These are phyloP conservation scores for Orchestes rusci DNA, from an alignment of 2,888 invertebrate species.

Conservation along the genomic window DNA sequence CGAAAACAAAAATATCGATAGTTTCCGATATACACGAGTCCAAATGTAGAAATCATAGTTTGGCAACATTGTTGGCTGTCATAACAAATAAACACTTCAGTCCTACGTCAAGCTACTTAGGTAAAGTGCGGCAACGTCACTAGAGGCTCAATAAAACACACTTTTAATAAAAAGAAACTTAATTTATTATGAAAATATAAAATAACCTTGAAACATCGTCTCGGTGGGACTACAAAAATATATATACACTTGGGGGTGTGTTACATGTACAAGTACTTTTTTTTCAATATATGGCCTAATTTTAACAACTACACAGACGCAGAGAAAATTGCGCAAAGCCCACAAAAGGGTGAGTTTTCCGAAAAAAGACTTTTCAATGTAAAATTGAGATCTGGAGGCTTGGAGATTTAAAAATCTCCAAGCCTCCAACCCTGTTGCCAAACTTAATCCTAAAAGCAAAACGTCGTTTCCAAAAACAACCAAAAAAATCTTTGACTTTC, in stretches of 20 bases:
- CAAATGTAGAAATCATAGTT: too few species aligned
- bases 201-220: constrained; percentile 35
- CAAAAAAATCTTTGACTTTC: constrained; percentile 26
- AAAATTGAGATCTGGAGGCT: background rate
- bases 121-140: too few species aligned
- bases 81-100: too few species aligned
- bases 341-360: background rate
- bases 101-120: too few species aligned
- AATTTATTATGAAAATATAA: constrained; percentile 37
- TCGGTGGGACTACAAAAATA: constrained; percentile 33
- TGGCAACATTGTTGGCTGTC: too few species aligned
- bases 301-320: too few species aligned
- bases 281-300: background rate
- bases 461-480: background rate
- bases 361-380: too few species aligned
- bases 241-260: constrained; percentile 24
- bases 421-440: too few species aligned
- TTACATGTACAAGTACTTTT: constrained; percentile 9
- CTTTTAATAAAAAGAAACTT: constrained; percentile 27
- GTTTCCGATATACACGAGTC: too few species aligned
- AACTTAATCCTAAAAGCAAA: background rate
- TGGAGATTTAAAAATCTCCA: too few species aligned
- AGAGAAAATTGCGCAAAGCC: too few species aligned
- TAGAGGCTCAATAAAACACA: constrained; percentile 9
- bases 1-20: too few species aligned